These are phyloP conservation scores for Nasonia giraulti DNA, from an alignment of 1,140 invertebrate species.

Conservation along the genomic window DNA sequence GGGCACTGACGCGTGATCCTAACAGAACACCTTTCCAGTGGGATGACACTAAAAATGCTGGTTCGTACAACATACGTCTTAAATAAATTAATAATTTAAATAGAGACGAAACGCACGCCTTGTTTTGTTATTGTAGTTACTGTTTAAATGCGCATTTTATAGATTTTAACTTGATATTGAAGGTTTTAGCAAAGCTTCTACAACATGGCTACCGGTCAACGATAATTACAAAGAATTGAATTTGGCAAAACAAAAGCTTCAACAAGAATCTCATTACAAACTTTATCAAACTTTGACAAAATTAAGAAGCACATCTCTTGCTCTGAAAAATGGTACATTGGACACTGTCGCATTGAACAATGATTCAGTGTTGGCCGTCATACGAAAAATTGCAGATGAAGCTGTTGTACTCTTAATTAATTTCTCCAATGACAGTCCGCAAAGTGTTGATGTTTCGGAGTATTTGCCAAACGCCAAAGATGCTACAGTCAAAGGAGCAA, in stretches of 20 bases:
- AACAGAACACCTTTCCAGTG: slow-evolving; percentile 83
- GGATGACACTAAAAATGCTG: slow-evolving; percentile 78
- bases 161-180: slow-evolving; percentile 71
- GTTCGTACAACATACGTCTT: slow-evolving; percentile 48
- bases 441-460: neutral
- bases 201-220: slow-evolving; percentile 77
- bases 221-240: slow-evolving; percentile 74
- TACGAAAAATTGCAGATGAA: neutral
- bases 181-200: slow-evolving; percentile 68
- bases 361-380: slow-evolving; percentile 18
- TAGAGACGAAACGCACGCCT: too few species aligned
- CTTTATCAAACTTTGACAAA: slow-evolving; percentile 70
- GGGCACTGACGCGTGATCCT: slow-evolving; percentile 74
- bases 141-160: slow-evolving; percentile 62
- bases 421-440: neutral
- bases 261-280: slow-evolving; percentile 68
- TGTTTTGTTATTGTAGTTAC: too few species aligned
- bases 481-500: neutral
- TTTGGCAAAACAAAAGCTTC: slow-evolving; percentile 64
- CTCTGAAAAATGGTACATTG: slow-evolving; percentile 66
- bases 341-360: slow-evolving; percentile 61
- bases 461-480: neutral
- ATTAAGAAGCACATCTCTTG: slow-evolving; percentile 61
- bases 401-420: slow-evolving; percentile 28
- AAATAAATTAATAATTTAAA: too few species aligned